A percentile compares a stretch with the other conserved stretches of the same genome.
Evolutionary conservation across 2,113 vertebrate genomes (phyloP).

Genomic region (Ageneiosus marmoratus): DNA sequence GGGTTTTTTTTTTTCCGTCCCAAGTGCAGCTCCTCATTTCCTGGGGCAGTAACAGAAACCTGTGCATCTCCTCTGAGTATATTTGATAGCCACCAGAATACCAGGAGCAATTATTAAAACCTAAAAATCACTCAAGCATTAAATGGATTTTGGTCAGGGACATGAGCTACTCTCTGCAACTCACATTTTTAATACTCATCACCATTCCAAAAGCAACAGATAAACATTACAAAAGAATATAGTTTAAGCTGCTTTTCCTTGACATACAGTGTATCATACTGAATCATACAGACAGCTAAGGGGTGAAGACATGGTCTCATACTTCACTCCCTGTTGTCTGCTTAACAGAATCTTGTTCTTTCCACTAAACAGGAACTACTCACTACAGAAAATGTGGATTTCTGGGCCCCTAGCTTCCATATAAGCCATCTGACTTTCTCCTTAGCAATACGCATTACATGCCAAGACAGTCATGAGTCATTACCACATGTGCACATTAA

Average conservation of each 20-base stretch:
- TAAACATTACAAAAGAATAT: slow-evolving; percentile 5
- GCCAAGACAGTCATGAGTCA: background rate
- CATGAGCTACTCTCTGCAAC: background rate
- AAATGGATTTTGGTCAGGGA: background rate
- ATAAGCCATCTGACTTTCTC: slow-evolving; percentile 23
- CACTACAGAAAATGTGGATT: slow-evolving; percentile 12
- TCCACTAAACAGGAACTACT: slow-evolving; percentile 24
- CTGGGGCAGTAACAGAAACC: no score
- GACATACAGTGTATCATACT: background rate
- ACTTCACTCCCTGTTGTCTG: slow-evolving; percentile 9
- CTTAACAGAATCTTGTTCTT: slow-evolving; percentile 33
- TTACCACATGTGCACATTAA: background rate
- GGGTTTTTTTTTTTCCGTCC: background rate
- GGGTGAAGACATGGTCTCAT: background rate
- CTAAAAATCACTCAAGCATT: slow-evolving; percentile 7
- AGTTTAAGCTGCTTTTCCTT: background rate
- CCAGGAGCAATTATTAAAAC: slow-evolving; percentile 4
- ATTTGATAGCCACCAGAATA: background rate
- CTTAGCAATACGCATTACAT: slow-evolving; percentile 7
- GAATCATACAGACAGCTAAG: background rate
- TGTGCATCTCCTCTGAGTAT: background rate
- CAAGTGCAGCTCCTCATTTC: background rate
- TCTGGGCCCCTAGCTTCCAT: slow-evolving; percentile 13
- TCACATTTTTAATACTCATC: background rate
- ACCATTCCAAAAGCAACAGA: slow-evolving; percentile 26